Conservation (phyloP, 2,113 vertebrate species). For the Protomyctophum bolini region DNA sequence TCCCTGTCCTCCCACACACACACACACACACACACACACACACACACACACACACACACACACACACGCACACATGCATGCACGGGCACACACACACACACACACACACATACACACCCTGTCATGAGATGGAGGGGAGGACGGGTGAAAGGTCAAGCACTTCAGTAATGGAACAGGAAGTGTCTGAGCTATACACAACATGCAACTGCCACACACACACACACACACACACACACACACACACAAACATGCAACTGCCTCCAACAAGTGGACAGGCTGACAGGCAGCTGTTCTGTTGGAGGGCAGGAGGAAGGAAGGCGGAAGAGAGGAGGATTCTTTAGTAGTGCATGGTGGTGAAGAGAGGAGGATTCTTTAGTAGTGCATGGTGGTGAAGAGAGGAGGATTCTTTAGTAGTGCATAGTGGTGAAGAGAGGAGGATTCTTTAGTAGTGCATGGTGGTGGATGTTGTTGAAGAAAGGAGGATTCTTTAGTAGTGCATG, state of each 20-base stretch:
- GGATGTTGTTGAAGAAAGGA: not conserved
- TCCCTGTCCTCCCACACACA: not conserved
- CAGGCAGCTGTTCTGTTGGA: constrained; percentile 70
- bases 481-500: not conserved
- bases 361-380: not conserved
- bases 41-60: no score
- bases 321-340: not conserved
- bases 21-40: not conserved
- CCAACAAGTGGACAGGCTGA: constrained; percentile 72
- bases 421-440: not conserved
- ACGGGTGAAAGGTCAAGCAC: constrained; percentile 74
- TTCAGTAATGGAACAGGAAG: constrained; percentile 79
- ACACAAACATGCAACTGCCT: constrained; percentile 66
- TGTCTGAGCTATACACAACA: constrained; percentile 42
- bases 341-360: not conserved
- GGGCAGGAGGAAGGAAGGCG: constrained; percentile 47
- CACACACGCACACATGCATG: not conserved
- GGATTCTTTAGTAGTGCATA: not conserved
- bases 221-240: no score
- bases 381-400: not conserved
- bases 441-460: not conserved
- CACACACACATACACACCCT: constrained; percentile 62
- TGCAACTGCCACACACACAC: not conserved
- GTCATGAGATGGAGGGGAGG: constrained; percentile 58
- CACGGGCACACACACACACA: constrained; percentile 14